Conservation (phyloP, 2,797 vertebrate species). For the Protonibea diacanthus region DNA sequence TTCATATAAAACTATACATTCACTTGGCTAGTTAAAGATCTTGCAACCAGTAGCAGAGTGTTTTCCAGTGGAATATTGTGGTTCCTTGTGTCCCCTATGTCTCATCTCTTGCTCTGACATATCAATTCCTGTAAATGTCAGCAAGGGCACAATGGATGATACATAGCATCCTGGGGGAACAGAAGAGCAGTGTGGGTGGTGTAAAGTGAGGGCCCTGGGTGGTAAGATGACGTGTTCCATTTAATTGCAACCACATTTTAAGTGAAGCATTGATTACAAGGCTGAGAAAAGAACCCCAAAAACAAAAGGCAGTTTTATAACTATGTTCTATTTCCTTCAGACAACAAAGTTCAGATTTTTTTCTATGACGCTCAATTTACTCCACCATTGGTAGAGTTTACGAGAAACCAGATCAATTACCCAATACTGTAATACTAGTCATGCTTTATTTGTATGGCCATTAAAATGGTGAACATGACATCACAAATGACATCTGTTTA, state of each 20-base stretch:
- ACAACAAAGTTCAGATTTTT: neutral
- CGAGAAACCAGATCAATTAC: slow-evolving; percentile 2
- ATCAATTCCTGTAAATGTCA: slow-evolving; percentile 50
- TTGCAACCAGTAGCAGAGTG: neutral
- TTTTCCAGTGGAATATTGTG: neutral
- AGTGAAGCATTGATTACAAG: slow-evolving; percentile 39
- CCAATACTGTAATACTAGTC: neutral
- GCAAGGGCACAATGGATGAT: slow-evolving; percentile 16
- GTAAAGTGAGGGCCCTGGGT: slow-evolving; percentile 37
- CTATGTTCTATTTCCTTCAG: neutral
- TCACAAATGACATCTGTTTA: slow-evolving; percentile 13
- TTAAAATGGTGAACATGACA: neutral
- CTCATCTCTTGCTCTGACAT: slow-evolving; percentile 18
- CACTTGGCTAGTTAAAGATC: neutral
- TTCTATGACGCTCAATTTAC: neutral
- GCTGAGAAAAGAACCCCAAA: neutral
- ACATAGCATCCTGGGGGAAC: slow-evolving; percentile 23
- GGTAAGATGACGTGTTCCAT: slow-evolving; percentile 41
- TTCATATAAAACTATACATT: neutral
- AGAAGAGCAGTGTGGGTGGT: slow-evolving; percentile 44
- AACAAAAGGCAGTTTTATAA: slow-evolving; percentile 15
- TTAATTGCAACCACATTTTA: slow-evolving; percentile 49
- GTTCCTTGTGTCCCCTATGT: neutral
- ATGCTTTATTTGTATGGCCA: slow-evolving; percentile 1
- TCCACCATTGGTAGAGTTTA: neutral